Evolutionary conservation across 2,888 invertebrate species (phyloP).

Genomic region (Leucoptera coffeella): DNA sequence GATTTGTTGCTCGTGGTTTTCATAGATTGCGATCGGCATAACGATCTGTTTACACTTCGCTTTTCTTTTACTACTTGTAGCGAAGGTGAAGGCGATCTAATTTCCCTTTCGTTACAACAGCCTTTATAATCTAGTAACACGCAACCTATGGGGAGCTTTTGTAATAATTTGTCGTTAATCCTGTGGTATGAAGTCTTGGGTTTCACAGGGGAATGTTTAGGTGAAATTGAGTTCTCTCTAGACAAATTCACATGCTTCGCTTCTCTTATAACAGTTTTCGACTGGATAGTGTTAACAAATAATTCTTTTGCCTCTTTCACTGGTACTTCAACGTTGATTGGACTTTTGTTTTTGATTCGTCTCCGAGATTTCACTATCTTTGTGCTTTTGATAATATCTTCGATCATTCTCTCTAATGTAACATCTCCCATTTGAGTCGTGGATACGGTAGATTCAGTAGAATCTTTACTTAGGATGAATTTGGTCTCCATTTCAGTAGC

Average conservation of each 20-base stretch:
- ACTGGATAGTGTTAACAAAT: slow-evolving; percentile 35
- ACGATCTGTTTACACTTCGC: slow-evolving; percentile 8
- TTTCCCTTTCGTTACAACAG: slow-evolving; percentile 45
- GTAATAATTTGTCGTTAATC: slow-evolving; percentile 30
- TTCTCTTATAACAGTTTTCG: slow-evolving; percentile 38
- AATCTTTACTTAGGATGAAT: slow-evolving; percentile 31
- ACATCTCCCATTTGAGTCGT: slow-evolving; percentile 48
- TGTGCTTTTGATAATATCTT: slow-evolving; percentile 56
- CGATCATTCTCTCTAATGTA: slow-evolving; percentile 55
- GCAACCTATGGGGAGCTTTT: slow-evolving; percentile 38
- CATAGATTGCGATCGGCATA: slow-evolving; percentile 34
- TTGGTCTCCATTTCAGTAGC: slow-evolving; percentile 47
- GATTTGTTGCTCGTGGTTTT: slow-evolving; percentile 15
- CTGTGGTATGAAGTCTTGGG: too few relatives aligned
- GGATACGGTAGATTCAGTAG: slow-evolving; percentile 36
- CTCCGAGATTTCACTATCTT: slow-evolving; percentile 38
- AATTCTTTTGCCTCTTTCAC: slow-evolving; percentile 26
- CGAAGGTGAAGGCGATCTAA: slow-evolving; percentile 43
- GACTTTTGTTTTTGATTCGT: slow-evolving; percentile 15
- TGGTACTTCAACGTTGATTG: slow-evolving; percentile 21
- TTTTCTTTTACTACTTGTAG: slow-evolving; percentile 9
- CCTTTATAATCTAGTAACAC: slow-evolving; percentile 40
- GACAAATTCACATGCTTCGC: slow-evolving; percentile 36
- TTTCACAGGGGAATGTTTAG: slow-evolving; percentile 25
- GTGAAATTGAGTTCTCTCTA: slow-evolving; percentile 38